phyloP scores from a whole-genome alignment of 1,140 invertebrate genomes.

The Bombus superbus region DNA sequence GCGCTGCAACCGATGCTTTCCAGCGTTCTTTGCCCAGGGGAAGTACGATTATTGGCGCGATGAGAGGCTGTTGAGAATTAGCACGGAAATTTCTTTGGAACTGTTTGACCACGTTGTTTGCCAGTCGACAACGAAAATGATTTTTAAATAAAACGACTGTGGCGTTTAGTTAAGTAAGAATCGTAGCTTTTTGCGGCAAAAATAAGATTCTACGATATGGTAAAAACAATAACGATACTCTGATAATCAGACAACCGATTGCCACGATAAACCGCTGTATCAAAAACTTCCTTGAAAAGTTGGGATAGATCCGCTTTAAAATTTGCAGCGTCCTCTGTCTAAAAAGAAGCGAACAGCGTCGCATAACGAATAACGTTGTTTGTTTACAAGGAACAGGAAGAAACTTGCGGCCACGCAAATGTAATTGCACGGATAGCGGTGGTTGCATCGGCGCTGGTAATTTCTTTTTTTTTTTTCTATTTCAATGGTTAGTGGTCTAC shows the following conservation, averaged over 20 bases:
- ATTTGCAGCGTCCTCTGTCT: too few relatives aligned
- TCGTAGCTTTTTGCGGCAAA: too few relatives aligned
- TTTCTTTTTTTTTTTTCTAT: conserved; percentile 1
- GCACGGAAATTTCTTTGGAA: not conserved
- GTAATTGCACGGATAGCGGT: not conserved
- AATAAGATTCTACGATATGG: too few relatives aligned
- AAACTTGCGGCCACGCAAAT: conserved; percentile 8
- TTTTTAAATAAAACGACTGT: not conserved
- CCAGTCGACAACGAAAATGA: not conserved
- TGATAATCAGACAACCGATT: not conserved
- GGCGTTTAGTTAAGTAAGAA: too few relatives aligned
- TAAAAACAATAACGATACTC: too few relatives aligned
- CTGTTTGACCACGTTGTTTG: not conserved
- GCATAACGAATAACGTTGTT: conserved; percentile 19
- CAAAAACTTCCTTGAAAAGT: not conserved
- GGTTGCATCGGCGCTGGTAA: not conserved
- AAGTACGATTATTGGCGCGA: not conserved
- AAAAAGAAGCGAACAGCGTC: not conserved
- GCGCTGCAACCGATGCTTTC: not conserved
- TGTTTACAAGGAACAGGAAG: conserved; percentile 28
- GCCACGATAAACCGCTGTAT: not conserved
- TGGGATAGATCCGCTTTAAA: not conserved
- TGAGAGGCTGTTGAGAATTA: not conserved
- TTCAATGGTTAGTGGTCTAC: conserved; percentile 3
- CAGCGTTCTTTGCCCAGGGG: not conserved